Base-by-base conservation (phyloP, 2,797 vertebrate species). In the Danio aesculapii region DNA sequence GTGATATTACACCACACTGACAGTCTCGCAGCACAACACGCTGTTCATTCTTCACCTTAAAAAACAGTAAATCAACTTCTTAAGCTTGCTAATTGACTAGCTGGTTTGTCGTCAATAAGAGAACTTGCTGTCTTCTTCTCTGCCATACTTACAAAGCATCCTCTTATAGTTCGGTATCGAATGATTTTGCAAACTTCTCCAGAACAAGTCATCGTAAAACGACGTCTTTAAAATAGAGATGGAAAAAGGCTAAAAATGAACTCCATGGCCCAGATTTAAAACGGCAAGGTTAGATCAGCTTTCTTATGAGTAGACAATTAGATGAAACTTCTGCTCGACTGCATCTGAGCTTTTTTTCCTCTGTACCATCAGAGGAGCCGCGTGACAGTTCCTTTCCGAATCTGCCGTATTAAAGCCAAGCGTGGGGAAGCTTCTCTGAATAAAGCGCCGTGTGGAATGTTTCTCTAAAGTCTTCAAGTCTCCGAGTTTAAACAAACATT, bases 241-340 rank as follows among this genome's bases (percentile, higher is more conserved):
- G 58, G 49, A 71, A 71, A 52, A 44, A n/a, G 68, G 43, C 75
- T 62, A 68, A 62, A 62, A 79, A 63, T 44, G 47, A 44, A 53
- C 77, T 71, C 30, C 57, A 52, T 62, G 67, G 67, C 67, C 57
- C 77, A 70, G 57, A 71, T 77, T 77, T 21, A 30, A 78, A 78
- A 78, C 21, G 41, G 12, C 43, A 49, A 57, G 6, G 53, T 69
- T 70, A 71, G 69, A 72, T 76, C 49, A 53, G 59, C n/a, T 57
- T 47, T 80, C 73, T 80, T 57, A 74, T 50, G 52, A 58, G 79
- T 5, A 73, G 50, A 81, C 70, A 67, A 81, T 81, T 74, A 74
- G 79, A 81, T 73, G 62, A 74, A 74, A 67, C 52, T 66, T 81
- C 19, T 3, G 8, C 69, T 17, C 30, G 2, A 14, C 59, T 47